Percentiles rank a stretch among this genome's conserved stretches.
phyloP scores from a whole-genome alignment of 2,797 vertebrate species.

The Lerista edwardsae region DNA sequence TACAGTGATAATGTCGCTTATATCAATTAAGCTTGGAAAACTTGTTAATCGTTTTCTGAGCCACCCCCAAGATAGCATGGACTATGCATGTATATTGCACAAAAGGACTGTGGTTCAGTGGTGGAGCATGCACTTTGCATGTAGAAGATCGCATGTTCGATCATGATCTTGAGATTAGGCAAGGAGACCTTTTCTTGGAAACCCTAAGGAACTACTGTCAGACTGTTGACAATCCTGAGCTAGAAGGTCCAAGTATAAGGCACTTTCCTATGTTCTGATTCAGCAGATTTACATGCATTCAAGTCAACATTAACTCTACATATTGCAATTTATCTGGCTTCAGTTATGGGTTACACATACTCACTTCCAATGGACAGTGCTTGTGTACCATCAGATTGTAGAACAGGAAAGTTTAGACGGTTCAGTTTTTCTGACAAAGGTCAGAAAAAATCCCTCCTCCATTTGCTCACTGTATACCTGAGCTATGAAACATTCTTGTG shows the following conservation, averaged over 20 bases:
- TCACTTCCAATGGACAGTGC: not conserved
- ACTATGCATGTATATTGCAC: too few species aligned
- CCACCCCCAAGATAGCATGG: not conserved
- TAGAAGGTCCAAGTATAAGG: too few species aligned
- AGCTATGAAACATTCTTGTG: not conserved
- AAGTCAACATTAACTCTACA: not conserved
- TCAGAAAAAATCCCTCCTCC: not conserved
- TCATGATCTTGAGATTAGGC: too few species aligned
- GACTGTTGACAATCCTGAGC: too few species aligned
- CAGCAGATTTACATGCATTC: not conserved
- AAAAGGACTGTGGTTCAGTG: too few species aligned
- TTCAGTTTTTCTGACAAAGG: not conserved
- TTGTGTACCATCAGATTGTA: not conserved
- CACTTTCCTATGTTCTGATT: not conserved
- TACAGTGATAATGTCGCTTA: not conserved
- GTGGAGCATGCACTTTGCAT: too few species aligned
- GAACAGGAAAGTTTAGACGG: not conserved
- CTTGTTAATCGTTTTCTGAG: not conserved
- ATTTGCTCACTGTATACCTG: not conserved
- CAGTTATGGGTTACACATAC: not conserved
- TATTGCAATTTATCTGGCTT: not conserved
- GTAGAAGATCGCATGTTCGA: too few species aligned
- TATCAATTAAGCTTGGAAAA: not conserved
- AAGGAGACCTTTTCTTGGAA: too few species aligned
- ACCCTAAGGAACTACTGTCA: too few species aligned